Evolutionary conservation across 2,797 vertebrate species (phyloP), one percentile per base, ranked within the genome.

Genomic region (Sebastes reedi): DNA sequence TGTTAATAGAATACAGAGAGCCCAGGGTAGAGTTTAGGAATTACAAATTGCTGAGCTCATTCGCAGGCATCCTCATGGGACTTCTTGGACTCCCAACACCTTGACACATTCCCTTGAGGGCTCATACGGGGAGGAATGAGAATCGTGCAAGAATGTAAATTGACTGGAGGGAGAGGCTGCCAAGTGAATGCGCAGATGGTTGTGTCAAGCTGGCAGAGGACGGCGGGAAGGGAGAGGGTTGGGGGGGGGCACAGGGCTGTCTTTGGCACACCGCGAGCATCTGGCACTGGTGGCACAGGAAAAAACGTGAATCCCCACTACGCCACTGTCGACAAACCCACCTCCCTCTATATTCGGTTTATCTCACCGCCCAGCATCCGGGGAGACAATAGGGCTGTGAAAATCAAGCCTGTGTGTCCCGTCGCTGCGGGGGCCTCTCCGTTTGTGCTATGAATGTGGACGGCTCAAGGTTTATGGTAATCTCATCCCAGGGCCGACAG

Each of bases 131-230:
- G 72, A 74, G 68, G 86, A 89, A 75, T 65, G 85, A 85, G 78
- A 65, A 81, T 72, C n/a, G 61, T 82, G 80, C 74, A 24, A 80
- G 80, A 81, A 92, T 91, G 89, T 76, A 85, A 42, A 92, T 82
- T 72, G 89, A 83, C 85, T 89, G 82, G 68, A 88, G 89, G 89
- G 82, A 84, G 77, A 83, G 13, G 88, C 82, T 91, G 91, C 90
- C 87, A 84, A 89, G 86, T 67, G 68, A 80, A 81, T 30, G 46
- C 70, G 77, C 95, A 95, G 92, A 95, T 94, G 94, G 93, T 78
- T 79, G 85, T 84, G 89, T 92, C 85, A 79, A 82, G 84, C 91
- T 94, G 92, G 90, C 90, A 92, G 62, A 81, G 81, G 83, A 81
- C 12, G 50, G 55, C 5, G 52, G 79, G 56, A 78, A 2, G 42